Percentiles rank a stretch among this genome's conserved stretches.
These are phyloP conservation scores for Eulemur albifrons DNA, from an alignment of 2,797 vertebrate genomes.

Conservation along the genomic window DNA sequence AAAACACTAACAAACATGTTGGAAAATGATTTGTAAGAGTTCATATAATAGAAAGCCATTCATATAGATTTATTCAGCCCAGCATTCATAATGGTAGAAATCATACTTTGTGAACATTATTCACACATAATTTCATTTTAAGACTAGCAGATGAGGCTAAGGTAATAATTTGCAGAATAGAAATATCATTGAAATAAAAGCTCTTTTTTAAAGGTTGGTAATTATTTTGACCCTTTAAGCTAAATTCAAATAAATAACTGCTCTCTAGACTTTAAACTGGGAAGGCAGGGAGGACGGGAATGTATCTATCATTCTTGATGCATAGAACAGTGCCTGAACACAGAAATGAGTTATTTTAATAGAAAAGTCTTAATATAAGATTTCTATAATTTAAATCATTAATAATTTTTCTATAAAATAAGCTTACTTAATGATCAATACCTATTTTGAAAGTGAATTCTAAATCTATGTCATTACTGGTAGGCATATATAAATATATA, in stretches of 20 bases:
- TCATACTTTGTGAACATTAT: constrained; percentile 27
- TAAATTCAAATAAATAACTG: constrained; percentile 42
- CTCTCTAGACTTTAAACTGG: not conserved
- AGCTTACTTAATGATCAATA: not conserved
- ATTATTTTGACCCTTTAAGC: constrained; percentile 55
- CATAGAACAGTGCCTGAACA: not conserved
- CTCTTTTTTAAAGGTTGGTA: not conserved
- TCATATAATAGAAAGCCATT: constrained; percentile 9
- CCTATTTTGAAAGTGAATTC: constrained; percentile 39
- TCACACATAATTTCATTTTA: constrained; percentile 30
- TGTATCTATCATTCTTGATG: not conserved
- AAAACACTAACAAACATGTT: not conserved
- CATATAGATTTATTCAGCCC: not conserved
- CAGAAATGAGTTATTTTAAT: not conserved
- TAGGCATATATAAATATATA: not conserved
- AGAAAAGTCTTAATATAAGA: not conserved
- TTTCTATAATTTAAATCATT: constrained; percentile 2
- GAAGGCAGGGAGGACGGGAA: not conserved
- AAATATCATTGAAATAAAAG: not conserved
- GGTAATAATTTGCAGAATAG: not conserved
- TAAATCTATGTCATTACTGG: not conserved
- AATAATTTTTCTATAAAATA: constrained; percentile 1
- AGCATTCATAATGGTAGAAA: not conserved
- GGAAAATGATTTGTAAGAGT: not conserved
- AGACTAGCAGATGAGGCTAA: constrained; percentile 3